Conservation (phyloP, 92 coral and sea anemone genomes). For the Paramuricea clavata region DNA sequence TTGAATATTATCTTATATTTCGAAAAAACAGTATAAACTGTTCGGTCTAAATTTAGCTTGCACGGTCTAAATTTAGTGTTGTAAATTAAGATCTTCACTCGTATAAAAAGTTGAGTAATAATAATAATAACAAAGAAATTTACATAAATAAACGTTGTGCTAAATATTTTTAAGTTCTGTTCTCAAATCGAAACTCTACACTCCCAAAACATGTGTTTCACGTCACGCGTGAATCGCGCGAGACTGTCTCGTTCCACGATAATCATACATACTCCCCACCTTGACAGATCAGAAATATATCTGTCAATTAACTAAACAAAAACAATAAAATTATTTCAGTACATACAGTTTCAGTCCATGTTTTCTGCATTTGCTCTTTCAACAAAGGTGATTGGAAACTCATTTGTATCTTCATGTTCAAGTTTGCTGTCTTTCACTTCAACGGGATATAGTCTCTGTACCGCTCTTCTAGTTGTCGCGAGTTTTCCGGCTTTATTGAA, state of each 20-base stretch:
- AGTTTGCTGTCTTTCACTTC: too few species aligned
- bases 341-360: background rate
- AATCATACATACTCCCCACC: constrained; percentile 18
- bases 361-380: background rate
- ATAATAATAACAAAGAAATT: too few species aligned
- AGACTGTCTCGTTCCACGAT: too few species aligned
- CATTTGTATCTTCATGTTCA: too few species aligned
- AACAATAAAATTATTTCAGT: background rate
- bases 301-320: background rate
- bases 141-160: too few species aligned
- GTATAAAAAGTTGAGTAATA: too few species aligned
- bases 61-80: too few species aligned
- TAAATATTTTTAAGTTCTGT: too few species aligned
- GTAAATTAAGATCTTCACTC: too few species aligned
- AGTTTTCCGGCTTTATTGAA: background rate
- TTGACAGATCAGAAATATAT: background rate
- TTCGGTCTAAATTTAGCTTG: too few species aligned
- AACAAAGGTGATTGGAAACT: background rate
- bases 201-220: background rate
- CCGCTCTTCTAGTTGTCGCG: background rate
- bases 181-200: background rate
- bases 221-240: background rate
- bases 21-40: too few species aligned
- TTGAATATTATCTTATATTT: too few species aligned
- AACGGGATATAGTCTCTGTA: constrained; percentile 1